phyloP scores from a whole-genome alignment of 2,797 vertebrate species.

The Chrysocyon brachyurus region DNA sequence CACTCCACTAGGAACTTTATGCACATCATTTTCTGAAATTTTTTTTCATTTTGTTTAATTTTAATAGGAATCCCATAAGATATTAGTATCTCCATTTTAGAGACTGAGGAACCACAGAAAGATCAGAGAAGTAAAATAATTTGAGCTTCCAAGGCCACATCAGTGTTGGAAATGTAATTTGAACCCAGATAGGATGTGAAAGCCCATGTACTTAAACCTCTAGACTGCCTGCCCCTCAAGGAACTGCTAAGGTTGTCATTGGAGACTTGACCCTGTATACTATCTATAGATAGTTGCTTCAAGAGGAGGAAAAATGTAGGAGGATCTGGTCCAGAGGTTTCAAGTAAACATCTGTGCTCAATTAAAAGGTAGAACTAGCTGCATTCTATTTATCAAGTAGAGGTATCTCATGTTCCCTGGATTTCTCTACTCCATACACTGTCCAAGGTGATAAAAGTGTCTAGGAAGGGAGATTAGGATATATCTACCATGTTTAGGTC shows the following conservation, averaged over 20 bases:
- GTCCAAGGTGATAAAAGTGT: neutral
- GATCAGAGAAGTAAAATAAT: neutral
- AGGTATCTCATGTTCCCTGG: neutral
- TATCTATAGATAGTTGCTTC: neutral
- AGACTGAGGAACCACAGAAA: neutral
- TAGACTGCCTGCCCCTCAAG: neutral
- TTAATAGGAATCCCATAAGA: neutral
- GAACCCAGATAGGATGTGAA: neutral
- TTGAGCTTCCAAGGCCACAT: neutral
- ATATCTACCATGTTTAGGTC: neutral
- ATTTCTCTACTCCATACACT: neutral
- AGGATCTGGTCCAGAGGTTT: neutral
- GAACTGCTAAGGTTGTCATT: neutral
- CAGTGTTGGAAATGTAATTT: neutral
- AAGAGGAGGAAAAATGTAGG: constrained; percentile 26
- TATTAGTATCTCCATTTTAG: constrained; percentile 11
- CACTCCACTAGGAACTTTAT: constrained; percentile 6
- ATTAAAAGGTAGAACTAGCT: neutral
- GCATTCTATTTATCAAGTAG: neutral
- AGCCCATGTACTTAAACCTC: neutral
- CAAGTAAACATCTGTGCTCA: neutral
- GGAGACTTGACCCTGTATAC: neutral
- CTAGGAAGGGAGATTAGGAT: neutral
- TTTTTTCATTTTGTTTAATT: neutral
- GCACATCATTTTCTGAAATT: neutral